These are phyloP conservation scores for Stictonetta naevosa DNA, from an alignment of 2,113 vertebrate species.

Conservation along the genomic window DNA sequence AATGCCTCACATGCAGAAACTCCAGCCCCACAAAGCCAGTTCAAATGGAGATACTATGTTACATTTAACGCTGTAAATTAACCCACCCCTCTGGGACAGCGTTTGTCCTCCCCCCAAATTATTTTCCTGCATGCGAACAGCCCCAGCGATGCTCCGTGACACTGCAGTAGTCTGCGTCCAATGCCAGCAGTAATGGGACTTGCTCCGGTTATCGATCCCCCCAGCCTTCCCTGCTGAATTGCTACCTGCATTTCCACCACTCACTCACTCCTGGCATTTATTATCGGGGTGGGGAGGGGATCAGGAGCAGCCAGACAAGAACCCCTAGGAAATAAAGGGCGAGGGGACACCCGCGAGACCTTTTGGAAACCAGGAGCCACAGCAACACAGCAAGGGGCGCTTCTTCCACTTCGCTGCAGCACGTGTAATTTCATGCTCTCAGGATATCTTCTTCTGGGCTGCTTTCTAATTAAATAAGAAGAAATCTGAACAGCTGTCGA, in stretches of 20 bases:
- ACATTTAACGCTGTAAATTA: neutral
- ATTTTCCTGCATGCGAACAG: neutral
- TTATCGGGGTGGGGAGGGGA: no score
- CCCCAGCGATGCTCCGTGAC: neutral
- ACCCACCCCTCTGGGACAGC: neutral
- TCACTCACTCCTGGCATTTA: neutral
- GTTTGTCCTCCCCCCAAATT: neutral
- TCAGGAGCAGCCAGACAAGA: neutral
- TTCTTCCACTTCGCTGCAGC: neutral
- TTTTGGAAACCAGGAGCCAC: neutral
- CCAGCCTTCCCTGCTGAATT: neutral
- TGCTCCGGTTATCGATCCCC: neutral
- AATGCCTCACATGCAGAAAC: neutral
- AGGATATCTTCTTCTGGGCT: neutral
- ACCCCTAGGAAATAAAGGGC: rapidly evolving
- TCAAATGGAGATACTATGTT: neutral
- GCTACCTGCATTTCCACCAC: neutral
- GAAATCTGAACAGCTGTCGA: slow-evolving; percentile 34
- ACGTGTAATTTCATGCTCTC: neutral
- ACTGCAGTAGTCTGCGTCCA: neutral
- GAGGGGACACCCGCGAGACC: neutral
- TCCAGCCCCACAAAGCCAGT: neutral
- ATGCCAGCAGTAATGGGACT: neutral
- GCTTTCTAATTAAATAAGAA: slow-evolving; percentile 31
- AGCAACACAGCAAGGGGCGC: neutral